Percentiles rank a stretch among this genome's conserved stretches.
phyloP scores from a whole-genome alignment of 2,888 invertebrate genomes.

The Resseliella maxima region DNA sequence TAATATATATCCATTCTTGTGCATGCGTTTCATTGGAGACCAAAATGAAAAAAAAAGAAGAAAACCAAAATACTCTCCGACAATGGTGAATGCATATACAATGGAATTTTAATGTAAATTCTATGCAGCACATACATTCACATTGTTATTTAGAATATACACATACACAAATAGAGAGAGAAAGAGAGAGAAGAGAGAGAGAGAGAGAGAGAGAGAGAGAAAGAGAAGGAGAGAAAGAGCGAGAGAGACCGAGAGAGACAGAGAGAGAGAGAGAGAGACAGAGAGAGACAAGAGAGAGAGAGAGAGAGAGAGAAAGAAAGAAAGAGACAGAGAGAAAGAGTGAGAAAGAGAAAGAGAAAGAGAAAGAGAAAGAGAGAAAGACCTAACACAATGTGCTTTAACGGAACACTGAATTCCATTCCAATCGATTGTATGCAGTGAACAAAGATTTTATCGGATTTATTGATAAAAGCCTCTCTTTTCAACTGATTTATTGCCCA shows the following conservation, averaged over 20 bases:
- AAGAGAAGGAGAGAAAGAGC: neutral
- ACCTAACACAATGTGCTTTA: too few relatives aligned
- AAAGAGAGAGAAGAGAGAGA: neutral
- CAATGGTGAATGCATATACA: neutral
- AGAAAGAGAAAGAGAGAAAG: too few relatives aligned
- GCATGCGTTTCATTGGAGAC: neutral
- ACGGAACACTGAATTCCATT: too few relatives aligned
- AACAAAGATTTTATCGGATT: too few relatives aligned
- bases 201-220: neutral
- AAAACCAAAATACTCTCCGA: neutral
- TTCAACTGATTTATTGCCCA: neutral
- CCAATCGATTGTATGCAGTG: too few relatives aligned
- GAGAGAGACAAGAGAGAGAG: too few relatives aligned
- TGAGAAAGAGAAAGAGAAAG: too few relatives aligned
- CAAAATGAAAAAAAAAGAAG: neutral
- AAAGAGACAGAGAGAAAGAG: too few relatives aligned
- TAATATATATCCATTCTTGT: neutral
- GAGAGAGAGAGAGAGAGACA: too few relatives aligned
- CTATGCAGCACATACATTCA: neutral
- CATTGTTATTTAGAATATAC: neutral
- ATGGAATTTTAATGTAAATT: conserved; percentile 48
- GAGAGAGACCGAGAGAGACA: too few relatives aligned
- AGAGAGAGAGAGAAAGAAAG: too few relatives aligned
- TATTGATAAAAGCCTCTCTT: conserved; percentile 33
- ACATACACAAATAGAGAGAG: neutral